phyloP scores from a whole-genome alignment of 1,140 invertebrate genomes.

The Arctopsyche grandis region DNA sequence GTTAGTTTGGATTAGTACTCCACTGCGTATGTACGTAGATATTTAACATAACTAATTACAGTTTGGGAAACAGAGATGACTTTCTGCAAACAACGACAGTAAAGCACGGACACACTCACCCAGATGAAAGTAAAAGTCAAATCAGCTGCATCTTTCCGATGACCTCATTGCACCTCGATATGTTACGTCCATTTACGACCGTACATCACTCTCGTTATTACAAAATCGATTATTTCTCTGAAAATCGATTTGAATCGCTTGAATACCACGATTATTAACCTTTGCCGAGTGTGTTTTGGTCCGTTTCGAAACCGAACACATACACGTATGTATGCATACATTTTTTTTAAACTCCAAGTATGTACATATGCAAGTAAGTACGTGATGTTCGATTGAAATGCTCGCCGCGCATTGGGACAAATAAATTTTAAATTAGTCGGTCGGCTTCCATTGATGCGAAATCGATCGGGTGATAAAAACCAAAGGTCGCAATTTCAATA shows the following conservation, averaged over 20 bases:
- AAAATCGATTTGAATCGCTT: too few relatives aligned
- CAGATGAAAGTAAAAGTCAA: conserved; percentile 28
- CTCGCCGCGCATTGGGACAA: too few relatives aligned
- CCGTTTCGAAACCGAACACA: background rate
- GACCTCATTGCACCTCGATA: conserved; percentile 5
- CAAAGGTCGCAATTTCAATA: too few relatives aligned
- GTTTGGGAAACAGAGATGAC: background rate
- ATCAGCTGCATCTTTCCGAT: conserved; percentile 15
- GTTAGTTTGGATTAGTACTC: too few relatives aligned
- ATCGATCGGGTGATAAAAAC: too few relatives aligned
- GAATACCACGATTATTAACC: background rate
- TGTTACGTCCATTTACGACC: background rate
- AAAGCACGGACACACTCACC: background rate
- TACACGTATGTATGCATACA: background rate
- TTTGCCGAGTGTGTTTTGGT: background rate
- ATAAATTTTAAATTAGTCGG: too few relatives aligned
- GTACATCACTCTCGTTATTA: background rate
- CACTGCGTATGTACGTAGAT: too few relatives aligned
- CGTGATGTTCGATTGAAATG: too few relatives aligned
- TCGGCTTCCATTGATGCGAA: too few relatives aligned
- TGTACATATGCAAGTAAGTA: background rate
- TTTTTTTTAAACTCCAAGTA: too few relatives aligned
- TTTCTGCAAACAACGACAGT: background rate
- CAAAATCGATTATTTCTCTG: background rate
- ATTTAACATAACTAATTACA: too few relatives aligned